Conservation (phyloP, 23 tunicate genomes). For the Clavelina lepadiformis region DNA sequence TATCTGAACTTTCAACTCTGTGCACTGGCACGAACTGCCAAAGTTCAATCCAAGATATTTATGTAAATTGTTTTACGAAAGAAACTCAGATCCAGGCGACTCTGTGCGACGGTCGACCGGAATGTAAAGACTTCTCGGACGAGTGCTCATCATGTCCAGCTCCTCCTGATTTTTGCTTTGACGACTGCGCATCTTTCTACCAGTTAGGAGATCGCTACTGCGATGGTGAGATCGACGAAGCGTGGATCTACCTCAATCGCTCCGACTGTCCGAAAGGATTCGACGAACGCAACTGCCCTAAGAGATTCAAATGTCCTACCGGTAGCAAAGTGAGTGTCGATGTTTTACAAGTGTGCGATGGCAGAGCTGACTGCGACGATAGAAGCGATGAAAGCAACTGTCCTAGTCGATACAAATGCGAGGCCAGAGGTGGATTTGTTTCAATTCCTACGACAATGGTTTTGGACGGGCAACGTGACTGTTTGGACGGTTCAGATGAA, state of each 20-base stretch:
- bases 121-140: constrained; percentile 3
- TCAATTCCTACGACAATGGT: not conserved
- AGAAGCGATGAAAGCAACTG: constrained; percentile 4
- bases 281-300: constrained; percentile 4
- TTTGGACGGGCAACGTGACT: constrained; percentile 50
- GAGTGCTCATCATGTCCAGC: constrained; percentile 2
- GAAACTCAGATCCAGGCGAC: too few relatives aligned
- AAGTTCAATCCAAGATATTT: too few relatives aligned
- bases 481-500: constrained; percentile 53
- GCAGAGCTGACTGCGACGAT: constrained; percentile 1
- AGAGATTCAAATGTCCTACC: constrained; percentile 9
- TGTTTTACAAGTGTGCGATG: constrained; percentile 15
- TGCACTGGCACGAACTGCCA: too few relatives aligned
- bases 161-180: not conserved
- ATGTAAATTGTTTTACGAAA: too few relatives aligned
- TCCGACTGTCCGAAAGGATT: constrained; percentile 7
- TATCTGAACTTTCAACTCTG: too few relatives aligned
- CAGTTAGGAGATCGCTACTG: constrained; percentile 15
- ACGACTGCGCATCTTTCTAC: not conserved
- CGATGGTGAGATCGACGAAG: not conserved
- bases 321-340: constrained; percentile 4
- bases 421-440: not conserved
- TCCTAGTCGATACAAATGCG: constrained; percentile 6
- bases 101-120: constrained; percentile 4
- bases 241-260: not conserved